Conservation (phyloP, 2,888 invertebrate species). For the Biston betularia region DNA sequence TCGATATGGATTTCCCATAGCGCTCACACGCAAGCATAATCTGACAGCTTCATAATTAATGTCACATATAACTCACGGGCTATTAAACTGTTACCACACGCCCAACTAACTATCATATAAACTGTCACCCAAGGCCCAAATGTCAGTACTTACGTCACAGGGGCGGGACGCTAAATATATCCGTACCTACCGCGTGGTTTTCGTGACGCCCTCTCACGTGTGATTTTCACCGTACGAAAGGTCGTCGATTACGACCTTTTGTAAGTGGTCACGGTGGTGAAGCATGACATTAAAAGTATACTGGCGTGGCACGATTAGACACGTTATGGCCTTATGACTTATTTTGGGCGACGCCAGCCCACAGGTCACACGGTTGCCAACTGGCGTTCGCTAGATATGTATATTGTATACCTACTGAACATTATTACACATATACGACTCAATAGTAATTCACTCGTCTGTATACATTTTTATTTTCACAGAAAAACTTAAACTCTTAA, state of each 20-base stretch:
- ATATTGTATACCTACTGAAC: background rate
- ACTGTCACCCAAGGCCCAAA: conserved; percentile 64
- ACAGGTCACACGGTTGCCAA: background rate
- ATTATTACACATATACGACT: too few relatives aligned
- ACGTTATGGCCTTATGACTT: conserved; percentile 14
- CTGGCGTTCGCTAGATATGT: background rate
- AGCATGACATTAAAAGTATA: conserved; percentile 28
- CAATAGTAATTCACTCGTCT: background rate
- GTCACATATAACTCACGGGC: conserved; percentile 32
- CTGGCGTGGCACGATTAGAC: conserved; percentile 26
- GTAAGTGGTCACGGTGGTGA: conserved; percentile 28
- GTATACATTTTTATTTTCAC: too few relatives aligned
- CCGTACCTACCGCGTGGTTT: conserved; percentile 21
- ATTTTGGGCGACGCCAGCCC: conserved; percentile 10
- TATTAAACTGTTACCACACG: conserved; percentile 34
- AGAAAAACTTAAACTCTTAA: too few relatives aligned
- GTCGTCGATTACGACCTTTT: conserved; percentile 40
- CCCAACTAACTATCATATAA: conserved; percentile 18
- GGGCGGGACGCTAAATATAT: conserved; percentile 73
- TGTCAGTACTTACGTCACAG: conserved; percentile 82
- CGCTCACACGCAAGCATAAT: conserved; percentile 15
- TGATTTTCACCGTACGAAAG: conserved; percentile 45
- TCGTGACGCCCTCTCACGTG: conserved; percentile 38
- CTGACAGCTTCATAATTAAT: conserved; percentile 24
- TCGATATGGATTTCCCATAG: background rate